Evolutionary conservation across 2,113 vertebrate species (phyloP).

Genomic region (Muscicapa adusta): DNA sequence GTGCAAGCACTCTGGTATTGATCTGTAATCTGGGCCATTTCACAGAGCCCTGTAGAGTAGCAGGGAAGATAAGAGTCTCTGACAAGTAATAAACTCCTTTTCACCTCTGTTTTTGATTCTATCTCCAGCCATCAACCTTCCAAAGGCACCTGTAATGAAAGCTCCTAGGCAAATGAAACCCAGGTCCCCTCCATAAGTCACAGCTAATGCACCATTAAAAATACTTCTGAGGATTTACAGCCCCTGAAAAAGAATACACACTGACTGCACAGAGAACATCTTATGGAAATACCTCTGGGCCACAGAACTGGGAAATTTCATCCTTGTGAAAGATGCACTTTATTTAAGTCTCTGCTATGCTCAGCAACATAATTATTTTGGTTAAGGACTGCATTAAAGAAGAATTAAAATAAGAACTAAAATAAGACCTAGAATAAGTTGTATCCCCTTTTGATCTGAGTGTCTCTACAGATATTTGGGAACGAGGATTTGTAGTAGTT

Average conservation of each 20-base stretch:
- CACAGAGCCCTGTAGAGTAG: neutral
- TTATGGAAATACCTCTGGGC: neutral
- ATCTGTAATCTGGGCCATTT: neutral
- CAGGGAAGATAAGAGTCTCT: slow-evolving; percentile 5
- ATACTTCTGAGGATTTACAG: neutral
- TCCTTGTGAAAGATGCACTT: neutral
- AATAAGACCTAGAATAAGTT: neutral
- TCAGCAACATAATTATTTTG: neutral
- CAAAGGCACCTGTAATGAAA: slow-evolving; percentile 15
- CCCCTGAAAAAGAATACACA: neutral
- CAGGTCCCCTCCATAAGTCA: neutral
- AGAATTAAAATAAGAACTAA: no score
- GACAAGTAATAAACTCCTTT: slow-evolving; percentile 15
- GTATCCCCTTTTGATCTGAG: neutral
- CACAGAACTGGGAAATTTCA: neutral
- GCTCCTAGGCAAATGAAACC: neutral
- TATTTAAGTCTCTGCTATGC: neutral
- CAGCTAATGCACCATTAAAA: neutral
- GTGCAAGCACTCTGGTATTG: neutral
- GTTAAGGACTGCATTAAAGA: neutral
- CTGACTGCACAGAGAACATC: neutral
- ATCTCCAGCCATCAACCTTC: neutral
- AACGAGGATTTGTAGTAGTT: neutral
- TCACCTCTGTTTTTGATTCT: slow-evolving; percentile 17
- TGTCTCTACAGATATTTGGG: neutral